phyloP scores from a whole-genome alignment of 53 echinoderm and acorn worm genomes.

The Luidia sarsii region DNA sequence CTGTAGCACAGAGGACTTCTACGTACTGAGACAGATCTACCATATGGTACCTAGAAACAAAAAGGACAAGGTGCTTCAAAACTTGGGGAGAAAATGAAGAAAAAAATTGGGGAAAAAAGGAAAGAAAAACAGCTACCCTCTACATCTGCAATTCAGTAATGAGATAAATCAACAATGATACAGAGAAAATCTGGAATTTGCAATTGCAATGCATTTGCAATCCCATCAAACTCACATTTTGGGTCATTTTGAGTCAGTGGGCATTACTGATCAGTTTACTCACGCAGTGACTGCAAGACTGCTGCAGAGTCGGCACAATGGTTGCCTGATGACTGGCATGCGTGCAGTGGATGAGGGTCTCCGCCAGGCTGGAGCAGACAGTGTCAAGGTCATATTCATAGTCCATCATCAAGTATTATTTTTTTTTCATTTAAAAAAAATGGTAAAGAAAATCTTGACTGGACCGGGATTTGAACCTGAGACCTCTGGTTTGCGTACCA shows the following conservation, averaged over 20 bases:
- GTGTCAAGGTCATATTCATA: no score
- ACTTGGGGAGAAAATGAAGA: background rate
- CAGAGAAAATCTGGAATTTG: background rate
- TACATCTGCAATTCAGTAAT: background rate
- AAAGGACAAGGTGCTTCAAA: background rate
- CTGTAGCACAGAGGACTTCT: conserved; percentile 39
- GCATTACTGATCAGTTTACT: no score
- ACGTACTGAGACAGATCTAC: background rate
- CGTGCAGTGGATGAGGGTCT: background rate
- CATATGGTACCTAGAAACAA: conserved; percentile 13
- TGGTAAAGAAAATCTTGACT: background rate
- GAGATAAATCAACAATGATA: background rate
- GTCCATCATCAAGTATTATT: no score
- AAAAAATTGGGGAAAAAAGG: background rate
- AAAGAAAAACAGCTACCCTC: background rate
- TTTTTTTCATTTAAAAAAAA: no score
- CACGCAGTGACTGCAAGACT: conserved; percentile 33
- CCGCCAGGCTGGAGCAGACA: background rate
- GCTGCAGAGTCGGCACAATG: conserved; percentile 14
- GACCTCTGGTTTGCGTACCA: background rate
- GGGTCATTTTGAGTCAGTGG: no score
- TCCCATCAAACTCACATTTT: background rate
- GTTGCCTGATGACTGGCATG: conserved; percentile 1
- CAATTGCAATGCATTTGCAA: background rate
- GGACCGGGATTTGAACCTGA: no score